Conservation (phyloP, 2,113 vertebrate species). For the Connochaetes taurinus region DNA sequence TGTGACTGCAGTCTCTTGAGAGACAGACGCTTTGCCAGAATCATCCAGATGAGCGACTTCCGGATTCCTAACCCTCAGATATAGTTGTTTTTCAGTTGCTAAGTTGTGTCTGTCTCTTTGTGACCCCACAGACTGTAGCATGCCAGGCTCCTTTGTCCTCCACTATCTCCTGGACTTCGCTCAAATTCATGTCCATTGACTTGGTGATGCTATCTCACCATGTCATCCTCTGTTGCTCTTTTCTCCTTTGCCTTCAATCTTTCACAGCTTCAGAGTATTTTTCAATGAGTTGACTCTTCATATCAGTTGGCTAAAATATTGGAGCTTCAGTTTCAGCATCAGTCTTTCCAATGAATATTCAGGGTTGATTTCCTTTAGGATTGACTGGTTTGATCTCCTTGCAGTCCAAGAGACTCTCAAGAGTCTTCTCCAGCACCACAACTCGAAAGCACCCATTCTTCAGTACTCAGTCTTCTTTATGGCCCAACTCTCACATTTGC, state of each 20-base stretch:
- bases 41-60: not conserved
- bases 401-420: not conserved
- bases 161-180: not conserved
- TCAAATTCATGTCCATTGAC: not conserved
- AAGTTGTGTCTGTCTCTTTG: not conserved
- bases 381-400: not conserved
- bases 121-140: fast-evolving
- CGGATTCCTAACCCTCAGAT: not conserved
- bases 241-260: not conserved
- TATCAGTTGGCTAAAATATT: not conserved
- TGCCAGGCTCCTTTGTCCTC: not conserved
- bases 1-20: not conserved
- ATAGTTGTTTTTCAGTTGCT: not conserved
- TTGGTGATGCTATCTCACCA: not conserved
- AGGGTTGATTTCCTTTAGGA: not conserved
- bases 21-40: not conserved
- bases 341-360: not conserved
- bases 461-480: not conserved
- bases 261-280: not conserved
- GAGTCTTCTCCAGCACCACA: not conserved
- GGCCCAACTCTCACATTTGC: not conserved
- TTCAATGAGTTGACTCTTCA: not conserved
- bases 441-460: not conserved
- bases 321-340: not conserved
- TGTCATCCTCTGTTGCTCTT: not conserved